Evolutionary conservation across 1,140 invertebrate genomes (phyloP), one percentile per base, ranked within the genome.

Genomic region (Paracyclopina nana): DNA sequence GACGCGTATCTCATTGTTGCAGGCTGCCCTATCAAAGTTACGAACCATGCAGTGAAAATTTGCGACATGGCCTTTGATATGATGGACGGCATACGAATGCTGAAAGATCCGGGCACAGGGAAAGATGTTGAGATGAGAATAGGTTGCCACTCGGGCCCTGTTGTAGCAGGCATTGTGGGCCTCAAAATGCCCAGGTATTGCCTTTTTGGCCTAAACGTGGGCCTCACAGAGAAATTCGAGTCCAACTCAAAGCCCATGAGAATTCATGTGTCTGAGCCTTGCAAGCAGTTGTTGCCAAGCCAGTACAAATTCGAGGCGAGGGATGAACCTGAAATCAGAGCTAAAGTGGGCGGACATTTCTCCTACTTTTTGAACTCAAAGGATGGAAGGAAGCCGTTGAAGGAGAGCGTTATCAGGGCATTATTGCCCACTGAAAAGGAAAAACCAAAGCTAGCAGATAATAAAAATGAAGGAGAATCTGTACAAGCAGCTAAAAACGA

Each of bases 31-130:
- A 16, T 45, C 11, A 52, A 38, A 50, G 16, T 16, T 9, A 52
- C 18, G 20, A 52, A 52, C 28, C 50, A 52, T 45, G 50, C 50
- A 4, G 24, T 52, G 12, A 46, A 52, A 57, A 86, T 96, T 12
- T 94, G 88, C 59, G 81, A 91, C 62, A 88, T 97, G 82, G 87
- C 90, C 0, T 65, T 96, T 16, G 90, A 95, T 60, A 92, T 96
- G 88, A 73, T 94, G 0, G 80, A 90, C 54, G 82, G 85, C 1
- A 94, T 92, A 56, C 79, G 75, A 4, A 79, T 84, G 57, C 69
- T 96, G 0, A 82, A 80, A 57, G 86, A 92, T 66, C 84, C 87
- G 20, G 88, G 84, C 4, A 87, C 83, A 58, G 80, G 81, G 74
- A 66, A 57, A 16, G 82, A 86, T 69, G 69, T 96, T 48, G 74